A percentile compares a stretch with the other conserved stretches of the same genome.
Evolutionary conservation across 2,888 invertebrate species (phyloP).

Genomic region (Caenorhabditis zanzibari): DNA sequence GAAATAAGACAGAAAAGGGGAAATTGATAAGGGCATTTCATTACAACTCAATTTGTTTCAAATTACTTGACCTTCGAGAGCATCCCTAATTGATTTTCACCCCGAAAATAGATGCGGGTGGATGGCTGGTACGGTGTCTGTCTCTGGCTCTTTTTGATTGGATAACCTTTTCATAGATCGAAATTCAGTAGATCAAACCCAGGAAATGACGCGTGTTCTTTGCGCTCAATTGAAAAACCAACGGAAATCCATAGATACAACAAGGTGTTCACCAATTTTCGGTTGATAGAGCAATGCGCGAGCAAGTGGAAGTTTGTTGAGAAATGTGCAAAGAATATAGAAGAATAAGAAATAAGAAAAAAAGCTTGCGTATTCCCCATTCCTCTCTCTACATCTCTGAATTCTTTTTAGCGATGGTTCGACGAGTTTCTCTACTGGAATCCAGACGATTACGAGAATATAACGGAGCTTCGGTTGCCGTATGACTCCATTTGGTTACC

Average conservation of each 20-base stretch:
- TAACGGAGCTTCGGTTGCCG: slow-evolving; percentile 80
- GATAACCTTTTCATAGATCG: not conserved
- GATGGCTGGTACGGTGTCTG: slow-evolving; percentile 18
- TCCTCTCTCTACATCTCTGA: not conserved
- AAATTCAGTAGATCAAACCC: slow-evolving; percentile 1
- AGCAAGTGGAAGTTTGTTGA: slow-evolving; percentile 40
- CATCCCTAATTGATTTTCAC: slow-evolving; percentile 20
- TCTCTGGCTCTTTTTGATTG: slow-evolving; percentile 3
- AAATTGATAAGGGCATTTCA: not conserved
- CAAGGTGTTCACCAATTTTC: slow-evolving; percentile 53
- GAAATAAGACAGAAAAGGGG: not conserved
- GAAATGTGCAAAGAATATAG: slow-evolving; percentile 48
- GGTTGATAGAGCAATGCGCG: slow-evolving; percentile 49
- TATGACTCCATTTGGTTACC: slow-evolving; percentile 82
- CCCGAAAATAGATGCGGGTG: slow-evolving; percentile 25
- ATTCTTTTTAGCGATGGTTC: slow-evolving; percentile 79
- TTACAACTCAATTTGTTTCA: not conserved
- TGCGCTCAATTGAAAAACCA: slow-evolving; percentile 15
- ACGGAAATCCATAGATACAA: slow-evolving; percentile 8
- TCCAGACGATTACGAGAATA: slow-evolving; percentile 79
- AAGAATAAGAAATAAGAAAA: slow-evolving; percentile 1
- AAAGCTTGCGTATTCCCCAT: not conserved
- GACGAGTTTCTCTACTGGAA: slow-evolving; percentile 83
- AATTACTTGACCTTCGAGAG: slow-evolving; percentile 19
- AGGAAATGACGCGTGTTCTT: slow-evolving; percentile 45